Conservation (phyloP, 2,888 invertebrate genomes). For the Xanthorhoe designata region DNA sequence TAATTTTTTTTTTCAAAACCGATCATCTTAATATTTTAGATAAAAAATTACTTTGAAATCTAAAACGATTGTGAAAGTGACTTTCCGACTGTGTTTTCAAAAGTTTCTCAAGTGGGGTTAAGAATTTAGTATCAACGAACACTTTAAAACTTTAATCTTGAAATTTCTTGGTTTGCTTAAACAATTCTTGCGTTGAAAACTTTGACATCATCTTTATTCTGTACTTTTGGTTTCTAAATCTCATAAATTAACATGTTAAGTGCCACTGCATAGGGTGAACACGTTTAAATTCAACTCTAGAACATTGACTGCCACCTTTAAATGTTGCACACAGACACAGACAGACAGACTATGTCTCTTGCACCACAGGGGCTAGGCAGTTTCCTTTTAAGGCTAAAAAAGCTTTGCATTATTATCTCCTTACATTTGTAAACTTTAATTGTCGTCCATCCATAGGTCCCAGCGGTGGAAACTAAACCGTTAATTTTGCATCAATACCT, state of each 20-base stretch:
- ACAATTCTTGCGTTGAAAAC: neutral
- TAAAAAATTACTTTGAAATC: neutral
- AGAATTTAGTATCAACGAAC: slow-evolving; percentile 72
- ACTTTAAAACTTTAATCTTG: slow-evolving; percentile 42
- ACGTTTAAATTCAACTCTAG: too few relatives aligned
- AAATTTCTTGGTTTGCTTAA: neutral
- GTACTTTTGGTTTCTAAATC: neutral
- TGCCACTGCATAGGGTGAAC: too few relatives aligned
- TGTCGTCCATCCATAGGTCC: slow-evolving; percentile 43
- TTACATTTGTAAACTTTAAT: neutral
- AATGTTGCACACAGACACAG: too few relatives aligned
- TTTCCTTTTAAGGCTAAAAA: neutral
- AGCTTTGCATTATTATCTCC: neutral
- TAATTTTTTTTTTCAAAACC: neutral
- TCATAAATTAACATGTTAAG: neutral
- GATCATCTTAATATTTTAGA: too few relatives aligned
- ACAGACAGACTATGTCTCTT: too few relatives aligned
- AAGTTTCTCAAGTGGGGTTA: slow-evolving; percentile 52
- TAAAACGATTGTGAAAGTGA: neutral
- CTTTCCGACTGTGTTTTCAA: slow-evolving; percentile 9
- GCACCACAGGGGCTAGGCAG: too few relatives aligned
- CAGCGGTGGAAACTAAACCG: slow-evolving; percentile 19
- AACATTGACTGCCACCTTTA: too few relatives aligned
- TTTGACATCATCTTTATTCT: neutral
- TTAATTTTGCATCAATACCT: slow-evolving; percentile 32